These are phyloP conservation scores for Sylvia atricapilla DNA, from an alignment of 2,113 vertebrate genomes.

Conservation along the genomic window DNA sequence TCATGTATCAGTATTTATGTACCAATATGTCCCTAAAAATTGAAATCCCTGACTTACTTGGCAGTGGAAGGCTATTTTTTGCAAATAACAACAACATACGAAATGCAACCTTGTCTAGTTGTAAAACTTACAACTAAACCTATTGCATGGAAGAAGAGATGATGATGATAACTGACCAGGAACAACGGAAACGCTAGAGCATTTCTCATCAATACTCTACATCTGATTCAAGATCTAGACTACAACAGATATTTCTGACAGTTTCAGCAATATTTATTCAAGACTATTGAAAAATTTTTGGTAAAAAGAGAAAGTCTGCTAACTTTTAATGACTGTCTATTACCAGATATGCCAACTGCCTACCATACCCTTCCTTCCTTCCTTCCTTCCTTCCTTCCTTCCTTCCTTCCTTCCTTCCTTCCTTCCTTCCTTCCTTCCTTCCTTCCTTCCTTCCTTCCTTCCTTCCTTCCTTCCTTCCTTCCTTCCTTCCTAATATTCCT, in stretches of 20 bases:
- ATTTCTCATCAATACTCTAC: background rate
- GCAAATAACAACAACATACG: background rate
- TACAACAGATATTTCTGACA: background rate
- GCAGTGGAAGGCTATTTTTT: background rate
- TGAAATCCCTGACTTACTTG: background rate
- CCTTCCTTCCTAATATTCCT: background rate
- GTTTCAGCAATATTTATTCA: background rate
- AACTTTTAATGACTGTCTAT: background rate
- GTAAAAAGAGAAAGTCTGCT: background rate
- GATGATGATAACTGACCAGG: background rate
- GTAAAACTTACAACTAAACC: background rate
- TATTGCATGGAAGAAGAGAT: background rate
- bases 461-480: background rate
- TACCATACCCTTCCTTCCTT: background rate
- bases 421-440: background rate
- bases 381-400: background rate
- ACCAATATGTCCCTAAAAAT: background rate
- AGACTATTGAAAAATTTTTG: background rate
- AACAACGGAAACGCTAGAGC: background rate
- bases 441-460: background rate
- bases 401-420: background rate
- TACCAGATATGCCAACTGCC: background rate
- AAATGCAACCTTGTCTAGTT: background rate
- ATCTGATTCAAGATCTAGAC: background rate
- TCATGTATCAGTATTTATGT: background rate